phyloP scores from a whole-genome alignment of 2,888 invertebrate genomes.

The Hirtodrosophila confusa region DNA sequence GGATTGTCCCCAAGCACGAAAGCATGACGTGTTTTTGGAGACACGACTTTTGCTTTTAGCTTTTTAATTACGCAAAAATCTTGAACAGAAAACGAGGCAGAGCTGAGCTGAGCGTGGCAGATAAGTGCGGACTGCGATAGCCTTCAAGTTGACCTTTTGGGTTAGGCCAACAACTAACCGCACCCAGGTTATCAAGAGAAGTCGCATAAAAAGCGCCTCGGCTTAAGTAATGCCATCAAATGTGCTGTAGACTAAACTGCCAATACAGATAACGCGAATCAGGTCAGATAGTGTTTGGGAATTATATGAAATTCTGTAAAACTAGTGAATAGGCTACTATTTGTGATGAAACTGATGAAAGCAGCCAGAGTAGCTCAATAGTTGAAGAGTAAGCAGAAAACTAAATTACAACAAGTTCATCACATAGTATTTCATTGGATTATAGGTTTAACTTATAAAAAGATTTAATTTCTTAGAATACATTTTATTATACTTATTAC shows the following conservation, averaged over 20 bases:
- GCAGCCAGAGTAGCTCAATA: too few relatives aligned
- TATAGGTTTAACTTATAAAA: too few relatives aligned
- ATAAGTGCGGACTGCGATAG: constrained; percentile 51
- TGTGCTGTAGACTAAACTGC: constrained; percentile 6
- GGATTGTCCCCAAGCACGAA: constrained; percentile 57
- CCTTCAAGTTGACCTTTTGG: constrained; percentile 44
- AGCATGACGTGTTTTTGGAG: constrained; percentile 54
- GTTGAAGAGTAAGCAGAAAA: too few relatives aligned
- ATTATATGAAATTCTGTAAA: constrained; percentile 1
- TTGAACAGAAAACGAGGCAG: constrained; percentile 8
- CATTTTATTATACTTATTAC: too few relatives aligned
- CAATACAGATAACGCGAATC: constrained; percentile 34
- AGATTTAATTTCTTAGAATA: too few relatives aligned
- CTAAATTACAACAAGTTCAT: too few relatives aligned
- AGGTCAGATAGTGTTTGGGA: constrained; percentile 6
- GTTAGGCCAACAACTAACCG: constrained; percentile 36
- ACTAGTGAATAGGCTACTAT: not conserved
- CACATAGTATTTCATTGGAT: too few relatives aligned
- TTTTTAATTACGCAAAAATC: constrained; percentile 74
- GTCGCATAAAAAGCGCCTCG: constrained; percentile 30
- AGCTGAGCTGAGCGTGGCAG: constrained; percentile 18
- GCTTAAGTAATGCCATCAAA: constrained; percentile 19
- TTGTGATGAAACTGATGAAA: too few relatives aligned
- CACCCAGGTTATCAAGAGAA: constrained; percentile 59
- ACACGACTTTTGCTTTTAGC: constrained; percentile 24